Base-by-base conservation (phyloP, 2,797 vertebrate genomes). In the Micromesistius poutassou region DNA sequence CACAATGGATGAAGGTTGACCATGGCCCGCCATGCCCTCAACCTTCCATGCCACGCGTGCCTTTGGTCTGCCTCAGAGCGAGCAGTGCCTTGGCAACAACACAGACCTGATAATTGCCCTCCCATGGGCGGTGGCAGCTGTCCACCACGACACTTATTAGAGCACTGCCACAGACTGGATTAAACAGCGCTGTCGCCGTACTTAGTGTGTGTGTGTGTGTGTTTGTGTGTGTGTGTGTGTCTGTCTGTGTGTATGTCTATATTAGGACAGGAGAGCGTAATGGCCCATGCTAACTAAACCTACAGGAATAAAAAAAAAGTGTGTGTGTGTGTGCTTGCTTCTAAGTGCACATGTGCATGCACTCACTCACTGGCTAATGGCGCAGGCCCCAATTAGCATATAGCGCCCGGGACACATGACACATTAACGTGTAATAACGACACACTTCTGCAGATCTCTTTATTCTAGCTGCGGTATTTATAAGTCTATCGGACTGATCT, bases 181-280 rank as follows among this genome's bases (percentile, higher is more conserved):
- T 68, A 68, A 10, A 12, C n/a, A 28, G 62, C n/a, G 0, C 25
- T 25, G 55, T 62, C 22, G 4, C 1, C 22, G 5, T 62, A 9
- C 22, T n/a, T 50, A n/a, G 55, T 62, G 6, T 2, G 22, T 7
- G 55, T 62, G 55, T 62, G 22, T 0, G 4, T 55, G 46, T 55
- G 46, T n/a, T 22, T 62, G 50, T 7, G 50, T 62, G 50, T 62
- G 50, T 62, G 50, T n/a, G 6, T 73, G 36, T 55, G 19, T 22
- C 25, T 72, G 10, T 79, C 46, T 74, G 38, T 30, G 73, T 46
- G 50, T 66, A 50, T 68, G 31, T 75, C 40, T 31, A 74, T 30
- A 62, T 55, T 22, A 30, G 28, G 1, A 33, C 14, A 46, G 36
- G 22, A 62, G 46, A 10, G 46, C 38, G 12, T 68, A 10, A 28